Base-by-base conservation (phyloP, 2,888 invertebrate genomes). In the Metellina segmentata region DNA sequence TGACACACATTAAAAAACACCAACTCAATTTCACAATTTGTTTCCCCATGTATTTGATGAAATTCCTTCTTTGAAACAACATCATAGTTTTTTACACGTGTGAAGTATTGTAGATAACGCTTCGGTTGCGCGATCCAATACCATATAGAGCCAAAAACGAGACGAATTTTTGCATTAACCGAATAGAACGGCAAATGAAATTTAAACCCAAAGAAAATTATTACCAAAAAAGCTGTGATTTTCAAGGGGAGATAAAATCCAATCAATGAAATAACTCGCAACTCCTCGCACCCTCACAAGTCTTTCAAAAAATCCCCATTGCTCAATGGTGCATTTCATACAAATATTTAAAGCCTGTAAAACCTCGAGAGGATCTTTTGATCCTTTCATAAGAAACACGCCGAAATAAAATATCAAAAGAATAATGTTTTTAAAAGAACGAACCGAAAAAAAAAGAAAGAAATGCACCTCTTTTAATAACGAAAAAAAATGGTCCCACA, bases 341-440 rank as follows among this genome's bases (percentile, higher is more conserved):
- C 61, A 86, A 86, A 86, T 78, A 86, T 86, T 86, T 86, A 86
- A 78, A 85, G 49, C 78, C 8, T 61, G 61, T 61, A 78, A 86
- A 82, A 70, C 70, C 78, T 78, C 78, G 34, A 19, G 48, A 78
- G 78, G 48, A 77, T 61, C 51, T 49, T 86, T 78, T 86, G 49
- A 85, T 85, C 85, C 85, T 70, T 85, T 75, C 16, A 53, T 34
- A 52, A 52, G 72, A 83, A 83, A 51, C 72, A 72, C n/a, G 53
- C 53, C 34, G 48, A 75, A 16, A 11, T 11, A 85, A 81, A 82
- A 82, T 71, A 82, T 52, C 72, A 13, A 34, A 85, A 48, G 61
- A 85, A 85, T 78, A 85, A 77, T 69, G 69, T 85, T 85, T 85
- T 69, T 48, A 70, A 78, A 83, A 52, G 19, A 79, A 34, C 34